phyloP scores from a whole-genome alignment of 2,888 invertebrate species.

The Parnassius orleans region DNA sequence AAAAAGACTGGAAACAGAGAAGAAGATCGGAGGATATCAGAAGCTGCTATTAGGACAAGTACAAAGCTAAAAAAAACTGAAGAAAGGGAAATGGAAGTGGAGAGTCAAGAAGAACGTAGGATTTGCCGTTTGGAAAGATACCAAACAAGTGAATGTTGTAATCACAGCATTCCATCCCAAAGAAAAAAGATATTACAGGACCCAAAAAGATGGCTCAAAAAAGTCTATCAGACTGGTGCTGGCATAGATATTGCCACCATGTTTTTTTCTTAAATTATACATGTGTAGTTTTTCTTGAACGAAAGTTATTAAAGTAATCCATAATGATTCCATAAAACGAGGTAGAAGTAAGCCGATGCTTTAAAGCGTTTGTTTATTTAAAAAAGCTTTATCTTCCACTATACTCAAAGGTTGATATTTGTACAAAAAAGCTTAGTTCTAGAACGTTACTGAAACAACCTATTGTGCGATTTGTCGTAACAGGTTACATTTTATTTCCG shows the following conservation, averaged over 20 bases:
- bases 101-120: constrained; percentile 35
- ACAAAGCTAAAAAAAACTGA: too few relatives aligned
- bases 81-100: constrained; percentile 38
- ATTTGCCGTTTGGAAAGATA: constrained; percentile 39
- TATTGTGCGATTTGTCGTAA: too few relatives aligned
- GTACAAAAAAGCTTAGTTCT: too few relatives aligned
- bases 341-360: too few relatives aligned
- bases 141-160: constrained; percentile 35
- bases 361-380: too few relatives aligned
- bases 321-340: too few relatives aligned
- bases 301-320: constrained; percentile 16
- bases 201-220: constrained; percentile 34
- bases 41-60: too few relatives aligned
- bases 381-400: too few relatives aligned
- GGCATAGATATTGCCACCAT: constrained; percentile 18
- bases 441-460: too few relatives aligned
- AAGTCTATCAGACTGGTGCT: constrained; percentile 19
- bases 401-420: too few relatives aligned
- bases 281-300: constrained; percentile 18
- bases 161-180: constrained; percentile 39
- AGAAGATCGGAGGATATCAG: constrained; percentile 14
- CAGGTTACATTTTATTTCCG: too few relatives aligned
- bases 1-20: constrained; percentile 20
- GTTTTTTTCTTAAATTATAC: constrained; percentile 12
- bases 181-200: constrained; percentile 31